These are phyloP conservation scores for Zhuqinia jingwanae DNA, from an alignment of 2,888 invertebrate species.

Conservation along the genomic window DNA sequence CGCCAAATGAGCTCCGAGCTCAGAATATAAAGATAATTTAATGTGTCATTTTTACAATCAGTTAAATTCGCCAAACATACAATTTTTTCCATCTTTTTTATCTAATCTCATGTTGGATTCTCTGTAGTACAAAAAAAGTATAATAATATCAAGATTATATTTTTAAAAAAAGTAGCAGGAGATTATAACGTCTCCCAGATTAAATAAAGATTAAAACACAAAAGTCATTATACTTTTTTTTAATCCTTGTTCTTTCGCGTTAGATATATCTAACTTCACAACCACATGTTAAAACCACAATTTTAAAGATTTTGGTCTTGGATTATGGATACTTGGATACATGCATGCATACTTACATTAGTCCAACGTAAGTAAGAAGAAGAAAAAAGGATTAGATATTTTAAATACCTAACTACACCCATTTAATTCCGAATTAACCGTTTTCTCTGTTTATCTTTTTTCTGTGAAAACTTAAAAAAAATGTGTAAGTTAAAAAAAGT, in stretches of 20 bases:
- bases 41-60: constrained; percentile 21
- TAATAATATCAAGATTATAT: background rate
- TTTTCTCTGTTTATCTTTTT: background rate
- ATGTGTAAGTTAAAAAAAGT: background rate
- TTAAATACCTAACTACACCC: too few relatives aligned
- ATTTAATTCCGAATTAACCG: too few relatives aligned
- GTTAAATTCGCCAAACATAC: background rate
- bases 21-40: background rate
- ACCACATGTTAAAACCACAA: too few relatives aligned
- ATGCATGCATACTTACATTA: too few relatives aligned
- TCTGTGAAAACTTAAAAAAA: background rate
- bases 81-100: background rate
- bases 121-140: background rate
- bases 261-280: too few relatives aligned
- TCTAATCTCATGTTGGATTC: background rate
- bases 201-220: background rate
- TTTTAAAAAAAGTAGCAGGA: too few relatives aligned
- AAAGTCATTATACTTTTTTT: background rate
- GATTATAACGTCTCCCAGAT: background rate
- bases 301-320: too few relatives aligned
- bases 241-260: too few relatives aligned
- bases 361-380: too few relatives aligned
- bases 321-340: too few relatives aligned
- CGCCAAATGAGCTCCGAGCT: background rate
- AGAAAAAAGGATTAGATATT: too few relatives aligned